These are phyloP conservation scores for Drosophila truncata DNA, from an alignment of 1,140 invertebrate species.

Conservation along the genomic window DNA sequence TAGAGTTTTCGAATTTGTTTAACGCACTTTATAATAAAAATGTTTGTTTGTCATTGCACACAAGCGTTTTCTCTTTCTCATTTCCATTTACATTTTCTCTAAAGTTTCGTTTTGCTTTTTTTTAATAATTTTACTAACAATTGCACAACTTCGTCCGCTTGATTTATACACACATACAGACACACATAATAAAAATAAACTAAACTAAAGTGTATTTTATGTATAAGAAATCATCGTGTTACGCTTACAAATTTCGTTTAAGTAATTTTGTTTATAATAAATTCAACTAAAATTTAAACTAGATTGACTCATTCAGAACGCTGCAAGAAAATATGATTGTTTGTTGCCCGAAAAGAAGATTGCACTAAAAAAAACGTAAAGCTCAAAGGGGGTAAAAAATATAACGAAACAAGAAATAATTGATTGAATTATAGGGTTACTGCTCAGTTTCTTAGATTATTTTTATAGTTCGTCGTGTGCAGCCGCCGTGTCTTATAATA, in stretches of 20 bases:
- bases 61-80: slow-evolving; percentile 46
- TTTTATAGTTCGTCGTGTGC: slow-evolving; percentile 18
- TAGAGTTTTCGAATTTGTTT: slow-evolving; percentile 31
- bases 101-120: slow-evolving; percentile 39
- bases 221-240: slow-evolving; percentile 57
- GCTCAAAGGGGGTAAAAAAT: slow-evolving; percentile 47
- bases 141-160: slow-evolving; percentile 75
- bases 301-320: slow-evolving; percentile 67
- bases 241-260: slow-evolving; percentile 50
- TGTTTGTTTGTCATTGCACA: slow-evolving; percentile 54
- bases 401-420: slow-evolving; percentile 62
- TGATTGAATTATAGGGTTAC: slow-evolving; percentile 41
- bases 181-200: slow-evolving; percentile 56
- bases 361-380: slow-evolving; percentile 67
- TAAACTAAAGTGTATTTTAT: slow-evolving; percentile 54
- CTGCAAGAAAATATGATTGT: slow-evolving; percentile 44
- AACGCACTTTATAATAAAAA: slow-evolving; percentile 50
- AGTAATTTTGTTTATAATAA: slow-evolving; percentile 64
- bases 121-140: slow-evolving; percentile 73
- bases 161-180: slow-evolving; percentile 59
- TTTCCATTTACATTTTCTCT: slow-evolving; percentile 51
- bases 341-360: slow-evolving; percentile 63
- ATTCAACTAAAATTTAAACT: slow-evolving; percentile 77
- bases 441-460: slow-evolving; percentile 12
- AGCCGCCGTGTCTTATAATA: slow-evolving; percentile 58